A percentile compares a stretch with the other conserved stretches of the same genome.
These are phyloP conservation scores for Eurypyga helias DNA, from an alignment of 2,113 vertebrate genomes.

Conservation along the genomic window DNA sequence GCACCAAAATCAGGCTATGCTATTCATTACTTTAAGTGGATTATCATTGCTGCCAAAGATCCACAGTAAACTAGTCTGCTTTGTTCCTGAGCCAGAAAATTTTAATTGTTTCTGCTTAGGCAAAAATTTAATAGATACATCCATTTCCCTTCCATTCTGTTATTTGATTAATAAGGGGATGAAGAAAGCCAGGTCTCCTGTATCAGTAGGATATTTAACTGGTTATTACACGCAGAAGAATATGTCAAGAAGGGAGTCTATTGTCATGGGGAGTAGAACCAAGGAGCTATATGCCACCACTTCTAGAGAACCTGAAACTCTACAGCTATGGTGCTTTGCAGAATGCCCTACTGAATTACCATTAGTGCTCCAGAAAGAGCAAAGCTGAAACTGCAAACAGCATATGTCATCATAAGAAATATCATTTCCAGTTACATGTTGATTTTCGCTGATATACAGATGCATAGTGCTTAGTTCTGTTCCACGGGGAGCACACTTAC, in stretches of 20 bases:
- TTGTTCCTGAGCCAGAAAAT: background rate
- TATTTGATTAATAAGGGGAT: slow-evolving; percentile 3
- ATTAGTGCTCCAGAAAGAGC: background rate
- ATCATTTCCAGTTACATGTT: background rate
- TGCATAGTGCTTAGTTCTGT: background rate
- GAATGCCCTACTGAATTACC: background rate
- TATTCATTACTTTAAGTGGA: background rate
- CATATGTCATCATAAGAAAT: background rate
- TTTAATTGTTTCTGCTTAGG: slow-evolving; percentile 29
- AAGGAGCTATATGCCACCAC: background rate
- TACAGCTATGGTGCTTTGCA: background rate
- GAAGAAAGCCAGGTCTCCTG: background rate
- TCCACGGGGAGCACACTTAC: background rate
- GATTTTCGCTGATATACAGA: background rate
- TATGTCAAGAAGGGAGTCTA: background rate
- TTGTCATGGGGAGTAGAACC: background rate
- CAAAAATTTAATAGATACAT: slow-evolving; percentile 13
- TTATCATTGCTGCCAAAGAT: background rate
- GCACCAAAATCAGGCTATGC: background rate
- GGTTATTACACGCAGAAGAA: background rate
- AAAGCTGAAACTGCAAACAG: too few species aligned
- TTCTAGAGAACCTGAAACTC: background rate
- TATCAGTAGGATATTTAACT: background rate
- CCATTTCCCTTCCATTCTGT: background rate
- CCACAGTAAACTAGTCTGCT: background rate